phyloP scores from a whole-genome alignment of 2,113 vertebrate species.

The Puma concolor region DNA sequence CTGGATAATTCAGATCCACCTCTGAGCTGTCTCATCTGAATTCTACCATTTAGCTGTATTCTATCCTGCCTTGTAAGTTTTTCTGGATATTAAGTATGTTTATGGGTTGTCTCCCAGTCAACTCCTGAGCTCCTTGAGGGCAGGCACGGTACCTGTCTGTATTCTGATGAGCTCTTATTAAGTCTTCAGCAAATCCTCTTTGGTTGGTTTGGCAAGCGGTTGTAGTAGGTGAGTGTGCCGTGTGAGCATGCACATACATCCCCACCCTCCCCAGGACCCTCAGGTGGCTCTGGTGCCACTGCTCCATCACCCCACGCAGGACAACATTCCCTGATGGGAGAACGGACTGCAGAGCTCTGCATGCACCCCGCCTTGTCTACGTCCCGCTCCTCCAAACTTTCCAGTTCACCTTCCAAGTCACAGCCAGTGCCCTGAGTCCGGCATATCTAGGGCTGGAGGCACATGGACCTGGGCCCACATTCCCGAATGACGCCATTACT shows the following conservation, averaged over 20 bases:
- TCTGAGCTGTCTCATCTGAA: not conserved
- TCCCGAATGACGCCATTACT: not conserved
- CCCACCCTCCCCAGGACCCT: fast-evolving
- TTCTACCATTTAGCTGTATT: too few species aligned
- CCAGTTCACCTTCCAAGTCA: not conserved
- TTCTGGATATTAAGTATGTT: not conserved
- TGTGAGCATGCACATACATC: fast-evolving
- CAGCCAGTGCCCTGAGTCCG: not conserved
- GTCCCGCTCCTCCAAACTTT: not conserved
- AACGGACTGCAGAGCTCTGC: not conserved
- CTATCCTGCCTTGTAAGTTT: not conserved
- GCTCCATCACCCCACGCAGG: fast-evolving
- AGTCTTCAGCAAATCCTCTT: not conserved
- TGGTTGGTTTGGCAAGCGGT: not conserved
- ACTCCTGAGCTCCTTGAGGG: not conserved
- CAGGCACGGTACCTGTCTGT: not conserved
- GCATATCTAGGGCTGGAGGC: slow-evolving; percentile 1
- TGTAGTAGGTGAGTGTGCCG: fast-evolving
- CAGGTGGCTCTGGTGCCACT: fast-evolving
- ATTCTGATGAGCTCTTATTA: not conserved
- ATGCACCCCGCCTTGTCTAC: not conserved
- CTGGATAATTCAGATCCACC: not conserved
- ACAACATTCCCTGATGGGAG: not conserved
- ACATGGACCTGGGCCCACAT: not conserved
- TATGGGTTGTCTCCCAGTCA: not conserved